phyloP scores from a whole-genome alignment of 2,113 vertebrate genomes.

The Heterotis niloticus region DNA sequence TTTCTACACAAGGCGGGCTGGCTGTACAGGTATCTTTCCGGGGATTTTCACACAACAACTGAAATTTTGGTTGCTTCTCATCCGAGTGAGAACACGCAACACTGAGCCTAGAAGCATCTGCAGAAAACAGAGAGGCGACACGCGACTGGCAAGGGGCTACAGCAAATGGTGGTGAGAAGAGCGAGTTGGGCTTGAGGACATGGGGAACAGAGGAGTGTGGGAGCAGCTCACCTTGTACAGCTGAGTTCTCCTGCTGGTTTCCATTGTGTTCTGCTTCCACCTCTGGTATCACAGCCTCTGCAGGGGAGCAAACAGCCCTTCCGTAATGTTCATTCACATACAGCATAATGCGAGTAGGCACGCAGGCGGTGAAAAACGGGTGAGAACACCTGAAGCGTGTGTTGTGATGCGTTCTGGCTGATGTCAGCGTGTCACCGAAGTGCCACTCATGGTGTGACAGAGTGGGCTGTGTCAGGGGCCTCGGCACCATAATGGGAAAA shows the following conservation, averaged over 20 bases:
- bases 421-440: background rate
- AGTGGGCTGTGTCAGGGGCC: background rate
- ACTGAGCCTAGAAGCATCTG: too few relatives aligned
- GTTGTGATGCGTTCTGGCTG: background rate
- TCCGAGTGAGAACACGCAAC: too few relatives aligned
- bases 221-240: slow-evolving; percentile 71
- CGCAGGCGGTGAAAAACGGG: background rate
- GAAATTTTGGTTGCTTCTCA: too few relatives aligned
- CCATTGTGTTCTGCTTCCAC: slow-evolving; percentile 76
- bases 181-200: background rate
- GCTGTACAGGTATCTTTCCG: too few relatives aligned
- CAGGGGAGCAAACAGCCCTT: slow-evolving; percentile 37
- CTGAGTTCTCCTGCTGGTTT: slow-evolving; percentile 71
- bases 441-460: background rate
- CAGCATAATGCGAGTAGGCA: slow-evolving; percentile 33
- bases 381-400: background rate
- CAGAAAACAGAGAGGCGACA: too few relatives aligned
- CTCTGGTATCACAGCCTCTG: slow-evolving; percentile 78
- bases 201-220: background rate
- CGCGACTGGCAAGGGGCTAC: background rate
- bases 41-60: too few relatives aligned
- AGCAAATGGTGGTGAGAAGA: background rate
- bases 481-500: background rate
- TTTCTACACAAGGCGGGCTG: too few relatives aligned
- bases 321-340: slow-evolving; percentile 8